Conservation (phyloP, 2,113 vertebrate genomes). For the Lampris incognitus region DNA sequence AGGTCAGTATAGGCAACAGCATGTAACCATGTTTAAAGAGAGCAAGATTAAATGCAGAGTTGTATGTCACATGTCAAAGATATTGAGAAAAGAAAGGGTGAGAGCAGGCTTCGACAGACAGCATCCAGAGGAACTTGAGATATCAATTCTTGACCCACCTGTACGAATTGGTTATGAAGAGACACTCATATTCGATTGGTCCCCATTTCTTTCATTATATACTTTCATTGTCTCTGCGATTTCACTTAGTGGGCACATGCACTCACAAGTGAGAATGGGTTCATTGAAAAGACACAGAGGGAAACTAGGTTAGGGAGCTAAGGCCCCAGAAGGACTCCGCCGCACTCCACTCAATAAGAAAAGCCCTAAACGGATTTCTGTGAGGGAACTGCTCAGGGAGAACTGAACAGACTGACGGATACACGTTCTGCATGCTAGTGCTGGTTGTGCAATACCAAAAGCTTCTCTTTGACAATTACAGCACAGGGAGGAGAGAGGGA, state of each 20-base stretch:
- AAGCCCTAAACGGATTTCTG: conserved; percentile 85
- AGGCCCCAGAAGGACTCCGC: conserved; percentile 84
- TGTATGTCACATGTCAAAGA: too few species aligned
- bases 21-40: too few species aligned
- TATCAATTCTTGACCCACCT: background rate
- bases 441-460: conserved; percentile 79
- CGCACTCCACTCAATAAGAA: conserved; percentile 83
- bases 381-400: conserved; percentile 83
- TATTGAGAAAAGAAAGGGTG: background rate
- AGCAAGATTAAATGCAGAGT: too few species aligned
- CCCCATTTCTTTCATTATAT: conserved; percentile 18
- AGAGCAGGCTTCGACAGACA: background rate
- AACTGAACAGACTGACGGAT: conserved; percentile 87
- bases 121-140: background rate
- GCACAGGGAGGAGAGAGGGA: conserved; percentile 63
- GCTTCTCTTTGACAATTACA: conserved; percentile 85
- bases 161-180: conserved; percentile 35
- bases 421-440: conserved; percentile 86
- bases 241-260: conserved; percentile 68
- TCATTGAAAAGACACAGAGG: conserved; percentile 83
- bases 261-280: conserved; percentile 63
- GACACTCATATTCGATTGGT: conserved; percentile 54
- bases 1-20: conserved; percentile 30
- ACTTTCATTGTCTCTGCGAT: conserved; percentile 24
- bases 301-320: conserved; percentile 86